Evolutionary conservation across 2,797 vertebrate genomes (phyloP).

Genomic region (Tiaroga cobitis): DNA sequence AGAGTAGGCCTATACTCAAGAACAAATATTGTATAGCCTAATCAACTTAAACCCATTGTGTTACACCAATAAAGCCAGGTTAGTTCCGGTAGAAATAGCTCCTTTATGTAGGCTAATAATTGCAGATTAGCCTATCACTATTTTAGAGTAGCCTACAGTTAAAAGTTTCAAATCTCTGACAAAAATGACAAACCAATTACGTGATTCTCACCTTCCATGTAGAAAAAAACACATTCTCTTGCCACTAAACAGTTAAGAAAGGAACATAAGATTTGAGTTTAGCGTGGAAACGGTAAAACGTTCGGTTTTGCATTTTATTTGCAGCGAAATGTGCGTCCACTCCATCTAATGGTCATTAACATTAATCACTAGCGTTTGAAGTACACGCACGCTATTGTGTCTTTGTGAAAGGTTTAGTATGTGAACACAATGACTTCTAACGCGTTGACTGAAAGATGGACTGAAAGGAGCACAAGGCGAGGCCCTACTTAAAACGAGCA

Average conservation of each 20-base stretch:
- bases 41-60: background rate
- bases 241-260: background rate
- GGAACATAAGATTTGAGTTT: background rate
- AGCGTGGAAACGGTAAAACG: slow-evolving; percentile 74
- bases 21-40: background rate
- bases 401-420: slow-evolving; percentile 75
- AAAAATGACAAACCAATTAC: background rate
- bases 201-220: background rate
- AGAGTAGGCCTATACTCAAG: background rate
- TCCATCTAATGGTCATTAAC: slow-evolving; percentile 94
- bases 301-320: slow-evolving; percentile 82
- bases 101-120: background rate
- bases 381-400: slow-evolving; percentile 82
- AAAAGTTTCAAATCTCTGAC: background rate
- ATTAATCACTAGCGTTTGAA: slow-evolving; percentile 93
- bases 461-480: slow-evolving; percentile 72
- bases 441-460: slow-evolving; percentile 68
- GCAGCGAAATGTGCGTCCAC: slow-evolving; percentile 72
- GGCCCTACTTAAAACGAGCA: slow-evolving; percentile 71
- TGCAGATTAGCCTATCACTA: background rate
- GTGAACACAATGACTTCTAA: slow-evolving; percentile 85
- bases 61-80: background rate
- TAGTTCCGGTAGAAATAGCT: background rate
- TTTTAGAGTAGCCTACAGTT: background rate
- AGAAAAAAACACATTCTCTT: slow-evolving; percentile 15